phyloP scores from a whole-genome alignment of 1,140 invertebrate genomes.

The Ericerus pela region DNA sequence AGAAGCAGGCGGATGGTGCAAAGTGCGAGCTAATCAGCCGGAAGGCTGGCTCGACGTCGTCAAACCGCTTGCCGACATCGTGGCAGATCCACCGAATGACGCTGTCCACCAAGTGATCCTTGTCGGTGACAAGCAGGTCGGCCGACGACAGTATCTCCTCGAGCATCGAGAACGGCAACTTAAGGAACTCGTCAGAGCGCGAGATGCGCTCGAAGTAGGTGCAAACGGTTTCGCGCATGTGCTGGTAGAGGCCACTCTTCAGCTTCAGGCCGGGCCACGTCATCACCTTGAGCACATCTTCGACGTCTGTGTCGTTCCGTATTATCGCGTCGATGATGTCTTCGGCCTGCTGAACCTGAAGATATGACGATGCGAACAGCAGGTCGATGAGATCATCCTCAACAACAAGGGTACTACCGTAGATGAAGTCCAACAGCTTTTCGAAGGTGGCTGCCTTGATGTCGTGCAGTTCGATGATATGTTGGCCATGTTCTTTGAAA shows the following conservation, averaged over 20 bases:
- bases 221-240: background rate
- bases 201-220: background rate
- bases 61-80: background rate
- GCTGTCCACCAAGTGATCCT: background rate
- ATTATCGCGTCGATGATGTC: background rate
- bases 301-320: background rate
- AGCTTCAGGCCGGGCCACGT: background rate
- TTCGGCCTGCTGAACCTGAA: background rate
- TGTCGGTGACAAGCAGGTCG: background rate
- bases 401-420: background rate
- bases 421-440: background rate
- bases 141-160: background rate
- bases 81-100: background rate
- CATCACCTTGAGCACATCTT: background rate
- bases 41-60: background rate
- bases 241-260: background rate
- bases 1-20: background rate
- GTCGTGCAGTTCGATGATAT: background rate
- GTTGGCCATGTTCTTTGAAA: background rate
- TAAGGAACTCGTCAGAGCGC: background rate
- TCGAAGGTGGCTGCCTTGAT: background rate
- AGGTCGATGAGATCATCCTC: background rate
- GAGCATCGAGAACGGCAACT: background rate
- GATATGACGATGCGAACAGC: background rate
- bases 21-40: background rate